Evolutionary conservation across 1,140 invertebrate genomes (phyloP).

Genomic region (Orchestia grillus): DNA sequence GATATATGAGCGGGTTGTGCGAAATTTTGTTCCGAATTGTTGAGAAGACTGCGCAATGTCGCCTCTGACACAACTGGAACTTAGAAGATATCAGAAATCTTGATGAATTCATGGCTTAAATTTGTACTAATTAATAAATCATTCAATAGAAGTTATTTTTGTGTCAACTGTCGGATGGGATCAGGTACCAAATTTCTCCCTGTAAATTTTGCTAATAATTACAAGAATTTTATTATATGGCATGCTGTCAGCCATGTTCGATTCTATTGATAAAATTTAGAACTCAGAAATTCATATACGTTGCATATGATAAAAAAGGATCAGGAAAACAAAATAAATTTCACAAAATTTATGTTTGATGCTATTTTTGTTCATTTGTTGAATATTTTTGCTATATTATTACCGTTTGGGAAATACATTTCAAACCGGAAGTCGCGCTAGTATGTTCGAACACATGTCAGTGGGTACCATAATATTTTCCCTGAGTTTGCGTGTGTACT

Average conservation of each 20-base stretch:
- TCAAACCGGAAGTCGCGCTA: background rate
- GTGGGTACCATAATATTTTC: constrained; percentile 39
- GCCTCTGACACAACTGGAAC: too few species aligned
- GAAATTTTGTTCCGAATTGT: too few species aligned
- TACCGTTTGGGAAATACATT: background rate
- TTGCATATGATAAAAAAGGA: background rate
- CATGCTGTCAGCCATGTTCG: background rate
- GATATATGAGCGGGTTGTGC: too few species aligned
- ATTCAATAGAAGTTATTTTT: too few species aligned
- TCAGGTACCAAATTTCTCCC: too few species aligned
- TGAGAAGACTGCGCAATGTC: too few species aligned
- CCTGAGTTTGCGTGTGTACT: background rate
- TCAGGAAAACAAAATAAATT: background rate
- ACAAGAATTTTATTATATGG: background rate
- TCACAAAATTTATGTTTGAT: background rate
- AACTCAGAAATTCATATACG: background rate
- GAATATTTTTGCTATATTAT: background rate
- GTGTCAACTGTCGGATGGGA: too few species aligned
- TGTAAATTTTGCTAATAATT: background rate
- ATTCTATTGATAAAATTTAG: background rate
- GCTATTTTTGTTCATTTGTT: background rate
- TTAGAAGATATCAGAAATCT: too few species aligned
- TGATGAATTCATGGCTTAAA: too few species aligned
- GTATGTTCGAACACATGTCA: constrained; percentile 19
- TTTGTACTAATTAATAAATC: too few species aligned